Evolutionary conservation across 2,797 vertebrate genomes (phyloP).

Genomic region (Characodon lateralis): DNA sequence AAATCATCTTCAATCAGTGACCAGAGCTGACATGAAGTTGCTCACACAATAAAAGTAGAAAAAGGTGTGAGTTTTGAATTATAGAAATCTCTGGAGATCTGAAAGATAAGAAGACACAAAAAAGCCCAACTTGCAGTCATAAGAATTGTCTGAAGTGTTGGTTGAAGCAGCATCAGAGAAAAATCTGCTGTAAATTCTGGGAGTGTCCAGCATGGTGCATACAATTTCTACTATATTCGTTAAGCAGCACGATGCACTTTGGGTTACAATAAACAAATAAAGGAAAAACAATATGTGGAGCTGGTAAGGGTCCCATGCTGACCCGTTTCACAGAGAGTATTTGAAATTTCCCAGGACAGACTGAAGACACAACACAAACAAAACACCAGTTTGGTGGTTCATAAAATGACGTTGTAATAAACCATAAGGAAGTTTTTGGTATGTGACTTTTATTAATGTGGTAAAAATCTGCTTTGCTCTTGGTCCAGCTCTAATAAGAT

Average conservation of each 20-base stretch:
- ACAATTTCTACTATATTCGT: constrained; percentile 59
- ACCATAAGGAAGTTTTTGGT: too few species aligned
- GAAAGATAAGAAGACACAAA: constrained; percentile 17
- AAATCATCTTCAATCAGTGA: constrained; percentile 40
- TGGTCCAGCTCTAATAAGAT: too few species aligned
- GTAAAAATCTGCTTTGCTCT: too few species aligned
- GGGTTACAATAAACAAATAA: constrained; percentile 45
- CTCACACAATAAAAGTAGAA: constrained; percentile 23
- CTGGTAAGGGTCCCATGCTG: too few species aligned
- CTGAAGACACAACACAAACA: too few species aligned
- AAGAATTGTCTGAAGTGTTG: constrained; percentile 37
- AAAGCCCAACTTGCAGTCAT: constrained; percentile 60
- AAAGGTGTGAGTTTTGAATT: constrained; percentile 38
- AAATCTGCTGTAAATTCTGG: constrained; percentile 38
- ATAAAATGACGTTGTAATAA: too few species aligned
- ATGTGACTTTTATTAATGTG: too few species aligned
- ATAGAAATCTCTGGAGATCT: constrained; percentile 28
- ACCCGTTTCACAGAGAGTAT: too few species aligned
- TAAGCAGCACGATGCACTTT: constrained; percentile 49
- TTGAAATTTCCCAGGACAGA: too few species aligned
- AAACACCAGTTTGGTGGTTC: too few species aligned
- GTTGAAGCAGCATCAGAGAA: constrained; percentile 26
- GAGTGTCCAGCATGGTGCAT: constrained; percentile 46
- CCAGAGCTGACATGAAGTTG: constrained; percentile 48
- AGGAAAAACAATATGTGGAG: too few species aligned